These are phyloP conservation scores for Drosophila pseudoobscura DNA, from an alignment of 1,140 invertebrate genomes.

Conservation along the genomic window DNA sequence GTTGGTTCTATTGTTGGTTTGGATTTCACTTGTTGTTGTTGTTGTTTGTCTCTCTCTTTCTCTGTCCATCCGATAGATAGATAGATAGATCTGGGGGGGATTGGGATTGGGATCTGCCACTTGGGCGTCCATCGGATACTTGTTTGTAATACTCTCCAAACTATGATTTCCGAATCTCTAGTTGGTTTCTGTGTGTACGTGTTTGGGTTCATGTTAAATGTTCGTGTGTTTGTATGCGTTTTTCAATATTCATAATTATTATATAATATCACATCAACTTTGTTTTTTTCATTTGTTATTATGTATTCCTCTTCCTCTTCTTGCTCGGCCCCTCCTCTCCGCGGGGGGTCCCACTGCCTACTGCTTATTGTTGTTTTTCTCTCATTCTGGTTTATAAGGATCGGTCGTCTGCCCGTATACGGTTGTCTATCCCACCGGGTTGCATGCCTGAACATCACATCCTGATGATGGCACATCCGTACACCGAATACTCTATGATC, in stretches of 20 bases:
- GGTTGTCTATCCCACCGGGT: too few species aligned
- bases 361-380: conserved; percentile 65
- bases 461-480: conserved; percentile 27
- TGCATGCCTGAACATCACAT: conserved; percentile 4
- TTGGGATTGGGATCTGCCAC: background rate
- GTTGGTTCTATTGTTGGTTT: conserved; percentile 38
- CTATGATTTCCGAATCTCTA: conserved; percentile 20
- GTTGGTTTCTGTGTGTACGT: conserved; percentile 20
- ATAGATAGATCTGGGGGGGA: too few species aligned
- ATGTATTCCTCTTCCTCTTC: conserved; percentile 23
- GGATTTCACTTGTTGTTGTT: background rate
- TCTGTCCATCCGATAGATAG: conserved; percentile 3
- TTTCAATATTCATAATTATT: conserved; percentile 74
- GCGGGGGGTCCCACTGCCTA: conserved; percentile 13
- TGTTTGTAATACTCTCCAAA: conserved; percentile 20
- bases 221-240: conserved; percentile 45
- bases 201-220: conserved; percentile 32
- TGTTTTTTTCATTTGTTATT: conserved; percentile 71
- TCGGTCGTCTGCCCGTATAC: conserved; percentile 37
- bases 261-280: conserved; percentile 83
- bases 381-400: conserved; percentile 38
- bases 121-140: conserved; percentile 5
- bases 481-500: conserved; percentile 52
- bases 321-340: conserved; percentile 16
- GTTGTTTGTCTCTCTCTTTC: background rate